Conservation (phyloP, 1,140 invertebrate genomes). For the Mycetomoellerius zeteki region DNA sequence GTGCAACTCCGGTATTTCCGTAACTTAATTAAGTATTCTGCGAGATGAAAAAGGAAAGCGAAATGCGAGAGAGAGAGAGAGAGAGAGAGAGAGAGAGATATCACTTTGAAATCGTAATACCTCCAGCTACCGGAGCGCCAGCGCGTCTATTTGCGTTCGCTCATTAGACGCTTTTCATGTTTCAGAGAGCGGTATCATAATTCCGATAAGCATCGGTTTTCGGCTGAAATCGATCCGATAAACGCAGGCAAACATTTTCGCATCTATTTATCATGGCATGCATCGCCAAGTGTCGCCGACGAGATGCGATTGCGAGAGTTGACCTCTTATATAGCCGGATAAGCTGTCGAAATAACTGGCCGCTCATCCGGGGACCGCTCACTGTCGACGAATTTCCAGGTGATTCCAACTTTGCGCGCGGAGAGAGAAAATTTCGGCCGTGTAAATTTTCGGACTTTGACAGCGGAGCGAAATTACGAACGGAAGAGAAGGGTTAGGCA, state of each 20-base stretch:
- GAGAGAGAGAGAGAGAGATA: neutral
- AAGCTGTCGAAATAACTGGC: conserved; percentile 36
- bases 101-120: conserved; percentile 10
- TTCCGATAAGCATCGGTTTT: conserved; percentile 12
- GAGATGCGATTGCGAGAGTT: conserved; percentile 10
- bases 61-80: neutral
- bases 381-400: conserved; percentile 20
- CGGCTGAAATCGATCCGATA: conserved; percentile 10
- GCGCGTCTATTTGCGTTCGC: conserved; percentile 13
- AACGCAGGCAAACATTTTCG: neutral
- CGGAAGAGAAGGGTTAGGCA: neutral
- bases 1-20: conserved; percentile 32
- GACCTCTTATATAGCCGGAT: conserved; percentile 49
- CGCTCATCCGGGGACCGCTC: conserved; percentile 28
- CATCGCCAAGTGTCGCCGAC: neutral
- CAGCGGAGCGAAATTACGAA: conserved; percentile 18
- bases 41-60: neutral
- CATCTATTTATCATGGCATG: neutral
- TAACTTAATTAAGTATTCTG: conserved; percentile 47
- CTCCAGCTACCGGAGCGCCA: neutral
- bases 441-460: conserved; percentile 52
- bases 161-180: neutral
- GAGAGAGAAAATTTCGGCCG: conserved; percentile 31
- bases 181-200: conserved; percentile 15
- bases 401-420: conserved; percentile 27